phyloP scores from a whole-genome alignment of 2,113 vertebrate species.

The Crotalus helleri region DNA sequence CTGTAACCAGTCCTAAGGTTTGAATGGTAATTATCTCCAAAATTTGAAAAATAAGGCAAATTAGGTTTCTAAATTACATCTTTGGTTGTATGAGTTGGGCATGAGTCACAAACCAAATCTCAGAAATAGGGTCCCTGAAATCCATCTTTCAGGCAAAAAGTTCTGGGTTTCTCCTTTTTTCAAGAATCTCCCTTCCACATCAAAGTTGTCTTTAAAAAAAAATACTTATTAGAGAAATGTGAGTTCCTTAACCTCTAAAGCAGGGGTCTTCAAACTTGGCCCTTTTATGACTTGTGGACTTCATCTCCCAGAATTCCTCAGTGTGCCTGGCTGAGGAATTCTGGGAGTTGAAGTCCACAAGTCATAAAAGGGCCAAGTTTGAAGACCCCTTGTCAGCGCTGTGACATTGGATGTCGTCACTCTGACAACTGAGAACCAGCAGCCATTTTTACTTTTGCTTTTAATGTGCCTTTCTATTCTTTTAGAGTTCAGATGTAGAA shows the following conservation, averaged over 20 bases:
- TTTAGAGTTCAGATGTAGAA: too few species aligned
- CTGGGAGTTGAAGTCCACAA: too few species aligned
- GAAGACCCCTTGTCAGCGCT: too few species aligned
- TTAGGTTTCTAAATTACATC: background rate
- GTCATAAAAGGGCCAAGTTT: too few species aligned
- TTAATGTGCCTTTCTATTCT: too few species aligned
- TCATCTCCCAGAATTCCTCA: too few species aligned
- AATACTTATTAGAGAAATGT: background rate
- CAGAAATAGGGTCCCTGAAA: background rate
- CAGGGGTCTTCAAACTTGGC: too few species aligned
- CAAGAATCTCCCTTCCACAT: background rate
- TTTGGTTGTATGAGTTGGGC: background rate
- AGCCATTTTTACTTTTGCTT: too few species aligned
- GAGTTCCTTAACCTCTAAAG: background rate
- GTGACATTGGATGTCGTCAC: too few species aligned
- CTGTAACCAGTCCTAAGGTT: background rate
- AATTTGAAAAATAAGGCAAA: background rate
- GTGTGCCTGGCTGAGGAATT: too few species aligned
- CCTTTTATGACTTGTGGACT: too few species aligned
- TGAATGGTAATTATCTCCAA: background rate
- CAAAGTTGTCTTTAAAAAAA: background rate
- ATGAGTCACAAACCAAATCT: slow-evolving; percentile 20
- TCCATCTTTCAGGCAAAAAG: background rate
- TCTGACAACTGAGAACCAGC: too few species aligned
- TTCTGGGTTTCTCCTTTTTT: background rate